Conservation (phyloP, 2,888 invertebrate genomes). For the Pegoplata infirma region DNA sequence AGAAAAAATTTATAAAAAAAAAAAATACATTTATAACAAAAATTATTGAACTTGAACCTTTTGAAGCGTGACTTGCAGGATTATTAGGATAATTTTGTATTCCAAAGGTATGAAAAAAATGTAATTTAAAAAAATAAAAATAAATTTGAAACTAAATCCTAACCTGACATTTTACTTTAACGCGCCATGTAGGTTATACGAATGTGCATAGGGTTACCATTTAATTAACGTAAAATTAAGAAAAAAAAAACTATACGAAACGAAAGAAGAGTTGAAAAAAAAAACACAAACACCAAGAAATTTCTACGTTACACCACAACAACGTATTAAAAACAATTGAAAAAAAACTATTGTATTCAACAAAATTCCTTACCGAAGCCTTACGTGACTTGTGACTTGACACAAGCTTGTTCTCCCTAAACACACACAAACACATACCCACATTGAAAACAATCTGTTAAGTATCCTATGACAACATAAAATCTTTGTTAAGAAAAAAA, state of each 20-base stretch:
- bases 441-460: conserved; percentile 46
- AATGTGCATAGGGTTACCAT: conserved; percentile 40
- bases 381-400: conserved; percentile 62
- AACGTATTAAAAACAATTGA: conserved; percentile 10
- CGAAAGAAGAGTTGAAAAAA: conserved; percentile 2
- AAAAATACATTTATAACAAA: conserved; percentile 27
- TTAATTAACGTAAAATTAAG: conserved; percentile 53
- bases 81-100: conserved; percentile 48
- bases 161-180: conserved; percentile 18
- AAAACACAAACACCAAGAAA: conserved; percentile 43
- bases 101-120: conserved; percentile 4
- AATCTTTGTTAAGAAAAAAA: conserved; percentile 33
- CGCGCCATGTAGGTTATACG: neutral
- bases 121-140: neutral
- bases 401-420: conserved; percentile 49
- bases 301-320: conserved; percentile 53
- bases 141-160: conserved; percentile 55
- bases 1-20: conserved; percentile 18
- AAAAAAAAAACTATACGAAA: conserved; percentile 7
- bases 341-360: conserved; percentile 29
- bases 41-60: conserved; percentile 62
- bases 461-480: conserved; percentile 58
- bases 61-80: conserved; percentile 63
- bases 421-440: conserved; percentile 13
- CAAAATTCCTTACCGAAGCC: conserved; percentile 59